Evolutionary conservation across 2,888 invertebrate genomes (phyloP), one percentile per base, ranked within the genome.

Genomic region (Tenthredo notha): DNA sequence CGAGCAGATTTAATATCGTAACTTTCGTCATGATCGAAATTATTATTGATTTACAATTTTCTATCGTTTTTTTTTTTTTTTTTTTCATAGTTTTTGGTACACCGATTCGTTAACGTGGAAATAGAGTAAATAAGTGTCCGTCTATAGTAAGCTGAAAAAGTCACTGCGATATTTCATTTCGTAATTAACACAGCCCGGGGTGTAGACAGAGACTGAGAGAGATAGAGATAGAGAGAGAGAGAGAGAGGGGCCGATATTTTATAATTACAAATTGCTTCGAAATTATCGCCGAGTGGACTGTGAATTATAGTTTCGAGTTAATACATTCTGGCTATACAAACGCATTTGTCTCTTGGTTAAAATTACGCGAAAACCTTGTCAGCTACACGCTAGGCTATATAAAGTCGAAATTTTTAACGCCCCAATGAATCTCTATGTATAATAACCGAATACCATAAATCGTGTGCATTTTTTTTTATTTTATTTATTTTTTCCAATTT

Each of bases 251-350:
- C 47, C 54, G 50, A 77, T 77, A 77, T 77, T 77, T 77, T 77
- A 77, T 77, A 50, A 54, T 54, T 77, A 50, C 50, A 77, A 77
- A 54, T 77, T 77, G 54, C 54, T 54, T 29, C 33, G 33, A 54
- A 77, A 77, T 77, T 77, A 77, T 77, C 15, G 77, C 54, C 54
- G 77, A 50, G 72, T 40, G 47, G 77, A 54, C 77, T 77, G 77
- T 77, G 77, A 77, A 77, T 77, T 29, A 77, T 29, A 77, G 77
- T 50, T 54, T 54, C 47, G 54, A 77, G 77, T 50, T 29, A 77
- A 50, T 77, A 75, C 75, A 21, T 72, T 72, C 43, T 43, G 40
- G 9, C 72, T 33, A 37, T 61, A 37, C 33, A 37, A 74, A 43
- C 74, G 67, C 47, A 74, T 74, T 74, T 21, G 74, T 74, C 21